A percentile compares a stretch with the other conserved stretches of the same genome.
These are phyloP conservation scores for Scolopax rusticola DNA, from an alignment of 2,797 vertebrate species.

Conservation along the genomic window DNA sequence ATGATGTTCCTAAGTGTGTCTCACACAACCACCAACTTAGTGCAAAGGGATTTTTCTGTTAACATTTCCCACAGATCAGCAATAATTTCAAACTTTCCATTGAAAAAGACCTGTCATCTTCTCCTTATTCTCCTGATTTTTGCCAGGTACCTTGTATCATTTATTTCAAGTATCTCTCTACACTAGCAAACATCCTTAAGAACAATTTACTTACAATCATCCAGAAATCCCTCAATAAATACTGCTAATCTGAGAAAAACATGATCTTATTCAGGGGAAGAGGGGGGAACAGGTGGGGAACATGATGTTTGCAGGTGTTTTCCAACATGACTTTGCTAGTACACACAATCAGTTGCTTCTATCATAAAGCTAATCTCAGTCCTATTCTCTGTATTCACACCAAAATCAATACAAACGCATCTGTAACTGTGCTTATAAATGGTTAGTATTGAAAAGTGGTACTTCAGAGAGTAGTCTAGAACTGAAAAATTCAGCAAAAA, in stretches of 20 bases:
- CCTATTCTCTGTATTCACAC: not conserved
- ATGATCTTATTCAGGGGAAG: not conserved
- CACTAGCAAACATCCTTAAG: not conserved
- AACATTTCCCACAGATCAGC: not conserved
- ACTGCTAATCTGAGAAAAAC: not conserved
- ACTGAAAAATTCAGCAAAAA: not conserved
- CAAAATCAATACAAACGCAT: not conserved
- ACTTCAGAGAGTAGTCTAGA: not conserved
- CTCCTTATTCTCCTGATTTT: not conserved
- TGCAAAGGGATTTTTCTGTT: not conserved
- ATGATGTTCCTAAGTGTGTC: not conserved
- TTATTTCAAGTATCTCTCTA: not conserved
- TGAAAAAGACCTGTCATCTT: not conserved
- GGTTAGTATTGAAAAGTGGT: not conserved
- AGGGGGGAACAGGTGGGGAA: fast-evolving
- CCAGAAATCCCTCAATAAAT: not conserved
- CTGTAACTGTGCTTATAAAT: not conserved
- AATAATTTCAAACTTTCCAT: not conserved
- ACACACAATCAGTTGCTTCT: not conserved
- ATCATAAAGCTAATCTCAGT: not conserved
- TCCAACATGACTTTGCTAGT: not conserved
- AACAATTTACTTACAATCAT: not conserved
- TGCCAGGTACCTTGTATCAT: not conserved
- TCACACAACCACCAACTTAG: not conserved
- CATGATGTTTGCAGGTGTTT: not conserved